phyloP scores from a whole-genome alignment of 2,113 vertebrate species.

The Patagioenas fasciata region DNA sequence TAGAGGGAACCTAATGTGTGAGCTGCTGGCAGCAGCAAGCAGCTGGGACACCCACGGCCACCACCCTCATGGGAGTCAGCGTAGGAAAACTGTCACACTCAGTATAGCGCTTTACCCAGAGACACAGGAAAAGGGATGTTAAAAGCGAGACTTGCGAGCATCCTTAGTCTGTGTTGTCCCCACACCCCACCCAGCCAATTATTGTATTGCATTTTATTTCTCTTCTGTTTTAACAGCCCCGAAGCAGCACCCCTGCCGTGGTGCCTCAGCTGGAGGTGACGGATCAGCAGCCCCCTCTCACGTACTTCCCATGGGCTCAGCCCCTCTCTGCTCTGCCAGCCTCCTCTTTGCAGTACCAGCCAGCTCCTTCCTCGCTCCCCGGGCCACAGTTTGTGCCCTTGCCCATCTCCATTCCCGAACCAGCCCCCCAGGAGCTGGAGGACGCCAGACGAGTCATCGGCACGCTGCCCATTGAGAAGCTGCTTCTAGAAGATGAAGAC shows the following conservation, averaged over 20 bases:
- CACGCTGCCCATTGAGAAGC: conserved; percentile 86
- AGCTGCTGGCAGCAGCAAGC: background rate
- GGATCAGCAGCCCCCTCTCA: conserved; percentile 81
- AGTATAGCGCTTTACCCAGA: background rate
- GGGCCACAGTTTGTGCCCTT: conserved; percentile 83
- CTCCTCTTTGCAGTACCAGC: conserved; percentile 80
- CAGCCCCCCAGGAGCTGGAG: conserved; percentile 80
- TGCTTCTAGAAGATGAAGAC: conserved; percentile 83
- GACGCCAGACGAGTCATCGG: conserved; percentile 73
- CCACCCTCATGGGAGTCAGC: background rate
- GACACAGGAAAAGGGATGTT: background rate
- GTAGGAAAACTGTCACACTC: background rate
- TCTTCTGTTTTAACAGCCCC: conserved; percentile 72
- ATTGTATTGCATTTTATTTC: background rate
- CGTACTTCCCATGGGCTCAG: conserved; percentile 91
- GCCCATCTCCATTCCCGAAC: conserved; percentile 82
- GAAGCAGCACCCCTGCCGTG: conserved; percentile 66
- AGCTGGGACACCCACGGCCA: conserved; percentile 28
- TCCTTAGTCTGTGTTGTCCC: background rate
- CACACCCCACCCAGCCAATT: accelerated
- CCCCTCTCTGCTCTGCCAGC: conserved; percentile 83
- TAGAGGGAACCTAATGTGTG: background rate
- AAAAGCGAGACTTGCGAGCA: background rate
- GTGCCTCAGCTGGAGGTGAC: conserved; percentile 83
- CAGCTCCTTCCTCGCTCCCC: conserved; percentile 74